Evolutionary conservation across 2,888 invertebrate species (phyloP).

Genomic region (Congeria kusceri): DNA sequence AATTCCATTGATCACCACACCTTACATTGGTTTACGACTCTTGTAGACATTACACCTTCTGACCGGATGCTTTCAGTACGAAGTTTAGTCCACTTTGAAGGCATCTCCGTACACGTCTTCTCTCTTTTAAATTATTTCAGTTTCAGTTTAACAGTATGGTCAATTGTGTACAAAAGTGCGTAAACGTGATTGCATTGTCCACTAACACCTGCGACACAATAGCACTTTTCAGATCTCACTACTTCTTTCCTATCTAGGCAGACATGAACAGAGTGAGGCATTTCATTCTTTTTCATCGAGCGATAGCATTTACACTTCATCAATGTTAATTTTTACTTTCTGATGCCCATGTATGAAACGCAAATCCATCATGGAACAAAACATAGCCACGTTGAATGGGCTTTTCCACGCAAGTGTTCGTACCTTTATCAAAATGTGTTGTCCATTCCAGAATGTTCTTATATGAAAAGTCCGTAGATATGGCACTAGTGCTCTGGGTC

Average conservation of each 20-base stretch:
- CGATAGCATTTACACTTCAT: conserved; percentile 8
- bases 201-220: conserved; percentile 19
- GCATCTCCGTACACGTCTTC: conserved; percentile 27
- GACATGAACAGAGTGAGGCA: conserved; percentile 4
- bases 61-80: conserved; percentile 10
- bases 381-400: conserved; percentile 15
- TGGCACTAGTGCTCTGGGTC: neutral
- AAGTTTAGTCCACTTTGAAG: neutral
- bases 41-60: neutral
- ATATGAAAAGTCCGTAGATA: conserved; percentile 13
- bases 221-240: conserved; percentile 6
- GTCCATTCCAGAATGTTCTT: conserved; percentile 13
- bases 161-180: conserved; percentile 8
- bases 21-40: conserved; percentile 13
- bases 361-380: too few species aligned
- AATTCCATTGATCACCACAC: neutral
- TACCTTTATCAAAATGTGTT: conserved; percentile 17
- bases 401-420: conserved; percentile 4
- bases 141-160: neutral
- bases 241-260: neutral
- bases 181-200: conserved; percentile 23
- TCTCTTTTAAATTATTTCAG: neutral
- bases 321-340: neutral
- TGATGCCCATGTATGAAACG: neutral
- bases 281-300: conserved; percentile 19